Conservation (phyloP, 2,888 invertebrate species). For the Plutella xylostella region DNA sequence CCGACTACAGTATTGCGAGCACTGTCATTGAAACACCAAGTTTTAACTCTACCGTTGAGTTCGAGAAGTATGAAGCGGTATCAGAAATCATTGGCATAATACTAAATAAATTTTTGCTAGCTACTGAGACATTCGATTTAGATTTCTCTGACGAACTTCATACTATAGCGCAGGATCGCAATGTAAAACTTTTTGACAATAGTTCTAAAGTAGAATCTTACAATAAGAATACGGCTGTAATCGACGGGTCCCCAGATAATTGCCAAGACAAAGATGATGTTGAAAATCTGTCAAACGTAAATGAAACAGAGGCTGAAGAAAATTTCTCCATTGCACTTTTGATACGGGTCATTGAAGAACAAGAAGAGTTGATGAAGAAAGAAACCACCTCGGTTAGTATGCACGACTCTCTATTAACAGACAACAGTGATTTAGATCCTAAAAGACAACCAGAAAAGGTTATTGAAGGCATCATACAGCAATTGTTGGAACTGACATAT, state of each 20-base stretch:
- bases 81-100: constrained; percentile 37
- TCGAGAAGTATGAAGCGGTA: constrained; percentile 49
- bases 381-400: constrained; percentile 24
- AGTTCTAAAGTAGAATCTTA: too few relatives aligned
- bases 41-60: constrained; percentile 52
- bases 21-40: constrained; percentile 32
- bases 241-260: background rate
- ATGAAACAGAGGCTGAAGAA: too few relatives aligned
- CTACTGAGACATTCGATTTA: constrained; percentile 8
- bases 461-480: constrained; percentile 46
- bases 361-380: too few relatives aligned
- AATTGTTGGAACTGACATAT: constrained; percentile 41
- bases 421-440: constrained; percentile 32
- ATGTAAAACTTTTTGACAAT: background rate
- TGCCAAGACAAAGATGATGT: background rate
- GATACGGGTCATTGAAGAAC: constrained; percentile 36
- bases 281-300: too few relatives aligned
- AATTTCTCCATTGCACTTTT: constrained; percentile 47
- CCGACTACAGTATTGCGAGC: constrained; percentile 30
- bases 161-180: background rate
- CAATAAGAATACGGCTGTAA: background rate
- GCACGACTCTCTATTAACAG: constrained; percentile 36
- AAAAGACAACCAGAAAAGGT: constrained; percentile 28
- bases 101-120: constrained; percentile 33
- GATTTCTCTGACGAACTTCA: background rate